phyloP scores from a whole-genome alignment of 2,113 vertebrate genomes.

The Brachyhypopomus gauderio region DNA sequence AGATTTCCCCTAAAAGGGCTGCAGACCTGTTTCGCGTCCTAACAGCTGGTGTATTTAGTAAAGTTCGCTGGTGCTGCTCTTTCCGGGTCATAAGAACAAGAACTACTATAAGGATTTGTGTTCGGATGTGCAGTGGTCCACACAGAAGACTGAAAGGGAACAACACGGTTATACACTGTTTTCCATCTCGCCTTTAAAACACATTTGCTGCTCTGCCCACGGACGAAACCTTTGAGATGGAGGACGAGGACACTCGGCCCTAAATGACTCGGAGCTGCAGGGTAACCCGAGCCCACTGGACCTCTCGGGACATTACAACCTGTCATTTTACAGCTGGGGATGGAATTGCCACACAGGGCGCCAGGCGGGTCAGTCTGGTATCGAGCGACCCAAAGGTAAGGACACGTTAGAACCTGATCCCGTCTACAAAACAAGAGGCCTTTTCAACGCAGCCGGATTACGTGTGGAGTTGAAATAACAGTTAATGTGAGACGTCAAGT shows the following conservation, averaged over 20 bases:
- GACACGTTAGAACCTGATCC: constrained; percentile 59
- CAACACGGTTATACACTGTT: neutral
- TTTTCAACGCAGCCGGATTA: constrained; percentile 53
- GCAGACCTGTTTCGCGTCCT: no score
- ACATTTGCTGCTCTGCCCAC: neutral
- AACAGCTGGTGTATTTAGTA: no score
- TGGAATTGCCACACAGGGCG: constrained; percentile 54
- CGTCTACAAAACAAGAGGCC: constrained; percentile 50
- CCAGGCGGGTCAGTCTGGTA: constrained; percentile 44
- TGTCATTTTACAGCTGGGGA: constrained; percentile 58
- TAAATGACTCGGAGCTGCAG: constrained; percentile 43
- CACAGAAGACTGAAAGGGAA: neutral
- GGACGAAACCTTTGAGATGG: constrained; percentile 36
- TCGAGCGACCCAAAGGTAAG: constrained; percentile 45
- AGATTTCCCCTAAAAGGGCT: no score
- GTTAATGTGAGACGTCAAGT: constrained; percentile 31
- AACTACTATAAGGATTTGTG: no score
- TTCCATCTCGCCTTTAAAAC: constrained; percentile 13
- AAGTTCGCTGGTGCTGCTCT: no score
- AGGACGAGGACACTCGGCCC: constrained; percentile 31
- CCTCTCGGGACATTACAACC: constrained; percentile 33
- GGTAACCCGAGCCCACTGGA: constrained; percentile 46
- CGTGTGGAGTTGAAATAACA: constrained; percentile 42
- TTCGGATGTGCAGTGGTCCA: neutral
- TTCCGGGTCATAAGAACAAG: no score